These are phyloP conservation scores for Pogonomyrmex californicus DNA, from an alignment of 1,140 invertebrate species.

Conservation along the genomic window DNA sequence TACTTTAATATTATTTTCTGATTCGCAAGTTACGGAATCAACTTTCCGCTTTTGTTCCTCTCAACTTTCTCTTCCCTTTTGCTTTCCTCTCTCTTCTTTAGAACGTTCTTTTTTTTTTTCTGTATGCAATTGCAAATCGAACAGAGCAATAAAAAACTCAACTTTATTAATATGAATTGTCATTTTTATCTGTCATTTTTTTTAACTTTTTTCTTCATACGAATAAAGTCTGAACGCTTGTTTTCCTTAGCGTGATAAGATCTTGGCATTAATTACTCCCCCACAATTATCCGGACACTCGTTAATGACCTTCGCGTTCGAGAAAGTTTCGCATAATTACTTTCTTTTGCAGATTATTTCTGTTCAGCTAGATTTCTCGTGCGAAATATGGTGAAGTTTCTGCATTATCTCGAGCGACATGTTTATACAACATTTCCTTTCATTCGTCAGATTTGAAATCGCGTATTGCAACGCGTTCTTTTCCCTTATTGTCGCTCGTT, in stretches of 20 bases:
- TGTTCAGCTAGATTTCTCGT: conserved; percentile 64
- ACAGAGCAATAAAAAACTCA: neutral
- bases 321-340: conserved; percentile 84
- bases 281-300: conserved; percentile 67
- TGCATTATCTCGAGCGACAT: conserved; percentile 41
- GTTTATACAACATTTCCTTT: conserved; percentile 63
- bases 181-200: conserved; percentile 13
- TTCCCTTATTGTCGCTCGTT: neutral
- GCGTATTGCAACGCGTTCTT: conserved; percentile 13
- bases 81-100: neutral
- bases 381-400: conserved; percentile 67
- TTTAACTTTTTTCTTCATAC: neutral
- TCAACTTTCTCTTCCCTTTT: conserved; percentile 28
- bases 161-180: neutral
- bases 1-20: neutral
- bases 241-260: conserved; percentile 62
- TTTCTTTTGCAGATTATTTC: conserved; percentile 81
- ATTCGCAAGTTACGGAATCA: conserved; percentile 27
- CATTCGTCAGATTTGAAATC: conserved; percentile 33
- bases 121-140: neutral
- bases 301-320: conserved; percentile 84
- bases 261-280: conserved; percentile 65
- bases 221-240: conserved; percentile 38
- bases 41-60: conserved; percentile 26
- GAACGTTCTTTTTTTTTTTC: neutral